Evolutionary conservation across 2,113 vertebrate genomes (phyloP).

Genomic region (Vulpes vulpes): DNA sequence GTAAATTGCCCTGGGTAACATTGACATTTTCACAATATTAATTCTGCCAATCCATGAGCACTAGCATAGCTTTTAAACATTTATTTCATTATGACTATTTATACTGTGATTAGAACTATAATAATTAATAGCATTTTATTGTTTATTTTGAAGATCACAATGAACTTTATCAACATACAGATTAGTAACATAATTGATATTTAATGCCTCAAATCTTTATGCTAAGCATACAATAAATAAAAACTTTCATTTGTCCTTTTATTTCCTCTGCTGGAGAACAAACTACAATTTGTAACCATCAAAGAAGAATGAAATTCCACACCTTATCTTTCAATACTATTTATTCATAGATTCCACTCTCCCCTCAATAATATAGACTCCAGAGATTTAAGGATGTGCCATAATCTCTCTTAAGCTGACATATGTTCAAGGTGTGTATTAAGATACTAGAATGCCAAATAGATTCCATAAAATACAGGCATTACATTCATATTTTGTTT

Average conservation of each 20-base stretch:
- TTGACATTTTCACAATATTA: too few species aligned
- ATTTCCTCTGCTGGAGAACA: slow-evolving; percentile 70
- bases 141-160: slow-evolving; percentile 73
- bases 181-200: slow-evolving; percentile 73
- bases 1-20: too few species aligned
- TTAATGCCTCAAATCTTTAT: slow-evolving; percentile 78
- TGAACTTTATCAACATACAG: slow-evolving; percentile 76
- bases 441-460: neutral
- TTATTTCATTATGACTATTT: neutral
- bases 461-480: neutral
- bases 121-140: slow-evolving; percentile 54
- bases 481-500: neutral
- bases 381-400: neutral
- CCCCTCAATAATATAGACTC: neutral
- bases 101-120: neutral
- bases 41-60: too few species aligned
- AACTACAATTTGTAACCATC: slow-evolving; percentile 71
- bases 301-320: slow-evolving; percentile 14
- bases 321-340: slow-evolving; percentile 35
- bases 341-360: slow-evolving; percentile 11
- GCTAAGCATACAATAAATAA: slow-evolving; percentile 78
- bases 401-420: slow-evolving; percentile 16
- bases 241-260: slow-evolving; percentile 68
- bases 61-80: neutral
- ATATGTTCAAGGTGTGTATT: neutral